Base-by-base conservation (phyloP, 2,113 vertebrate genomes). In the Amia ocellicauda region DNA sequence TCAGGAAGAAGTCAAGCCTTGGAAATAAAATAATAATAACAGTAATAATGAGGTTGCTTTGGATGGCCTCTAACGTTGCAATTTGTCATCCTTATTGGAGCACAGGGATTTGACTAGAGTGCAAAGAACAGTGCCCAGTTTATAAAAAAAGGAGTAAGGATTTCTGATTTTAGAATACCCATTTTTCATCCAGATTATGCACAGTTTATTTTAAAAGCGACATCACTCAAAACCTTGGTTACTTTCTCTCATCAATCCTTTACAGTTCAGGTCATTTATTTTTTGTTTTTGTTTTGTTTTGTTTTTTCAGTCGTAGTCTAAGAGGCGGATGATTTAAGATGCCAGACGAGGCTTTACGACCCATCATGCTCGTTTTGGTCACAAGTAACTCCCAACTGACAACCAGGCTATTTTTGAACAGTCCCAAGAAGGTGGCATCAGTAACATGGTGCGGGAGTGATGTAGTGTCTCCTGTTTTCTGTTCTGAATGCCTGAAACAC, bases 41-140 rank as follows among this genome's bases (percentile, higher is more conserved):
- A 3, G 23, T 51, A 10, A 20, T 19, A 58, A 19, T 41, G 55
- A 26, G 28, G 36, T 66, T 41, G 20, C 63, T 51, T 28, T 29
- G 16, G 11, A 16, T 13, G 45, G 55, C 55, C 13, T 58, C 22
- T 58, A 11, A 66, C 43, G n/a, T 50, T 20, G n/a, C 19, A 23
- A 51, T 51, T 58, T 42, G 41, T 58, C 54, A 58, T 29, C 26
- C 28, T 47, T 64, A 20, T 28, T 62, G n/a, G 19, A 54, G 9
- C 42, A 20, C 7, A 26, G 52, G 31, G 27, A 23, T 42, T 11
- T 11, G 29, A 20, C 51, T 28, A 51, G 16, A 23, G 4, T 3
- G 16, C n/a, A 64, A 47, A 22, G 24, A 57, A 22, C 16, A 19
- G 14, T 42, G 36, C 36, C 4, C 11, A 41, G 29, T n/a, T n/a